Percentiles rank a stretch among this genome's conserved stretches.
Conservation (phyloP, 1,140 invertebrate genomes). For the Stenopsyche tienmushanensis region DNA sequence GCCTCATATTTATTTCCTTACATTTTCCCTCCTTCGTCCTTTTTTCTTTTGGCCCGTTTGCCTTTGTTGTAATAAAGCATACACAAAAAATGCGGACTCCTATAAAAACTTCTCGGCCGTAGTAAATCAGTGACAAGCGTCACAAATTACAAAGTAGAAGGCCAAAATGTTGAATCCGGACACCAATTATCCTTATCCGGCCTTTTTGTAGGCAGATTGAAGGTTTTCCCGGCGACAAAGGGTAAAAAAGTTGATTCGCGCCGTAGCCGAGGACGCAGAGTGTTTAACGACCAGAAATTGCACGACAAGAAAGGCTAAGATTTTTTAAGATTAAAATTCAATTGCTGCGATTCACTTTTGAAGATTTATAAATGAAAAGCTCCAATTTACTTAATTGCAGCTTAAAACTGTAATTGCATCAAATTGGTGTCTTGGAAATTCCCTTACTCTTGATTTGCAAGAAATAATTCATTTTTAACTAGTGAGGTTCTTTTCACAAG, state of each 20-base stretch:
- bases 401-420: no score
- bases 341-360: no score
- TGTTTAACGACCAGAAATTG: no score
- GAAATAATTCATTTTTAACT: no score
- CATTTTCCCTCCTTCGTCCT: not conserved
- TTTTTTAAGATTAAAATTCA: no score
- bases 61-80: not conserved
- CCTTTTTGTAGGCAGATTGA: constrained; percentile 17
- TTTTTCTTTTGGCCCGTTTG: not conserved
- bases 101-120: constrained; percentile 7
- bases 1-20: not conserved
- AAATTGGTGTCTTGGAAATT: no score
- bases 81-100: not conserved
- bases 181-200: constrained; percentile 23
- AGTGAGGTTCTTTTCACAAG: no score
- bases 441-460: no score
- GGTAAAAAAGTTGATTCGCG: constrained; percentile 4
- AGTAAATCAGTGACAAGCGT: constrained; percentile 26
- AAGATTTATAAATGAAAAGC: no score
- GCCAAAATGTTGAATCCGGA: constrained; percentile 12
- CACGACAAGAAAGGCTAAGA: no score
- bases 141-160: constrained; percentile 25
- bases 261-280: no score
- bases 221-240: constrained; percentile 4
- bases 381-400: no score